Evolutionary conservation across 2,113 vertebrate species (phyloP), one percentile per base, ranked within the genome.

Genomic region (Oncorhynchus clarkii): DNA sequence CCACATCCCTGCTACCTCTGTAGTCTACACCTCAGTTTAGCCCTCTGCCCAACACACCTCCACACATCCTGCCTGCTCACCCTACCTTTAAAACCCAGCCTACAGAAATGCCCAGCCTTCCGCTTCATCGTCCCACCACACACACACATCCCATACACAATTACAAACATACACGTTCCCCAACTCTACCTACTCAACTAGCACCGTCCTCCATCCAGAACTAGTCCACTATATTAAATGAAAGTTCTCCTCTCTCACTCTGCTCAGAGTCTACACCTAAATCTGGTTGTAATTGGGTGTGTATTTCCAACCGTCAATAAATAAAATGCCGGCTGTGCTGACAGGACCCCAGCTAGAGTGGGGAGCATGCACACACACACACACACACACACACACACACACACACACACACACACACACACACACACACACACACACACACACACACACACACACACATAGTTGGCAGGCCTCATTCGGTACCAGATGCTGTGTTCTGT

Each of bases 241-340:
- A 3, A 67, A 26, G 62, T 64, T 11, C 22, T 27, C 2, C 26
- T 14, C 64, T 1, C 64, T 5, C 65, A 29, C 65, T 1, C 62
- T 13, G n/a, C 22, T 22, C 22, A 27, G 4, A 39, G 29, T 9
- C 71, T 31, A 45, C 31, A 45, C 18, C 24, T 31, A 62, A 45
- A 76, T 62, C 27, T 62, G 45, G 49, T 59, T 70, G n/a, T 62
- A 69, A 76, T 70, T 76, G 67, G 27, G 57, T 54, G 27, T 24
- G 67, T 70, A 70, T 62, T 48, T 62, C 49, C 57, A 70, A 13
- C 16, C 20, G 49, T n/a, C 54, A 29, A 70, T 76, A 76, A 76
- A 69, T 75, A 75, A 76, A 70, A 27, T 62, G 66, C 22, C 27
- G 34, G 51, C 66, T 39, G 67, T 57, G 66, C 31, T 75, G n/a